Percentiles rank a stretch among this genome's conserved stretches.
phyloP scores from a whole-genome alignment of 2,888 invertebrate species.

The Ophioninae sp. region DNA sequence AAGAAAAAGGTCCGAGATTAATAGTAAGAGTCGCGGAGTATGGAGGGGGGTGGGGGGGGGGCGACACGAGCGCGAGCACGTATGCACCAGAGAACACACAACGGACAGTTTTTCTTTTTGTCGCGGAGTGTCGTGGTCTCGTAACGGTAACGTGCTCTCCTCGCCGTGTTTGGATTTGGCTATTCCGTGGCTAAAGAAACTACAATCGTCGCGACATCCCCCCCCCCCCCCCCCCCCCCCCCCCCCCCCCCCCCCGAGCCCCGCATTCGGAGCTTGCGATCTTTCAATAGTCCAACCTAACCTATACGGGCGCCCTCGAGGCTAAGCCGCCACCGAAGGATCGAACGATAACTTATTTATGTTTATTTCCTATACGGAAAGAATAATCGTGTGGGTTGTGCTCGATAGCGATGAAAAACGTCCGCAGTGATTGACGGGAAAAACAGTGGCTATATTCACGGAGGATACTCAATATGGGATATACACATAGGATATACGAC shows the following conservation, averaged over 20 bases:
- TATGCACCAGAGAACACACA: slow-evolving; percentile 26
- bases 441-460: slow-evolving; percentile 28
- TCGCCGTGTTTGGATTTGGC: slow-evolving; percentile 36
- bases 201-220: slow-evolving; percentile 18
- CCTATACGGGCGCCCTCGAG: not conserved
- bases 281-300: not conserved
- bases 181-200: slow-evolving; percentile 12
- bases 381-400: not conserved
- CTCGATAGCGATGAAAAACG: not conserved
- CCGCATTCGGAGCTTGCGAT: not conserved
- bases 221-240: no score
- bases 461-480: not conserved
- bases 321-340: not conserved
- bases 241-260: no score
- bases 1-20: slow-evolving; percentile 25
- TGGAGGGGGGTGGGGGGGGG: not conserved
- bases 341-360: not conserved
- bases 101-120: slow-evolving; percentile 12
- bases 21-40: slow-evolving; percentile 21
- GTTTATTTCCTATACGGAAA: not conserved
- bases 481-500: not conserved
- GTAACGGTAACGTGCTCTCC: slow-evolving; percentile 34
- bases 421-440: not conserved
- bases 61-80: slow-evolving; percentile 36
- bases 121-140: slow-evolving; percentile 4